Base-by-base conservation (phyloP, 92 coral and sea anemone genomes). In the Parazoanthus darwini region DNA sequence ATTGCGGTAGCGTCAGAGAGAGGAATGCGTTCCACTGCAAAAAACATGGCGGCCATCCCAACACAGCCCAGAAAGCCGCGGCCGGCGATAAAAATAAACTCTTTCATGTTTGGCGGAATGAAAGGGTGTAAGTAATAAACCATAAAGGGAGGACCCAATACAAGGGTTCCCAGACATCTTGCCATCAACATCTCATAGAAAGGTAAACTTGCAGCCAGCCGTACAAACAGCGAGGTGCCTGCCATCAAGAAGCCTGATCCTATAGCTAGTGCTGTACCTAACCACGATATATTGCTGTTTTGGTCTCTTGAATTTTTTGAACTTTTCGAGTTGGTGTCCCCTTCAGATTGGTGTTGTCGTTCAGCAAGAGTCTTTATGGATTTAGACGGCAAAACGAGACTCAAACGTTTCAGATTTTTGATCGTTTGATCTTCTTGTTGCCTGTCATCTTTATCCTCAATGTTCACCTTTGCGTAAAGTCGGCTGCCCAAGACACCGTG, bases 1-100 rank as follows among this genome's bases (percentile, higher is more conserved):
- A 95, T 81, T 6, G 93, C 94, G 23, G 94, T 93, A 6, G 98
- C 95, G 51, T 95, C 98, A 0, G 93, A 90, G 42, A 95, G 48
- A 22, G 96, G 94, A 92, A 95, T 93, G 87, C 90, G 91, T 36
- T 92, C 89, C 0, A 93, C 74, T 1, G 98, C 90, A 65, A 92
- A 93, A 50, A 89, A 43, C 78, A 88, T 80, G 5, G 82, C 65
- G 48, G 54, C 43, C 89, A 92, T 88, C 33, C 89, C 92, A 0
- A 23, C 88, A 77, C 23, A 87, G 70, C 7, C 96, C 93, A 79
- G 83, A 22, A 5, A 77, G 13, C 33, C 95, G 92, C 3, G 94
- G 91, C 23, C 91, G 79, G 13, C 89, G 2, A 58, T 88, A 56
- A 26, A 88, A 59, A 36, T 20, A 20, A 56, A 76, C 65, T 70